Base-by-base conservation (phyloP, 2,888 invertebrate genomes). In the Lepidochitona cinerea region DNA sequence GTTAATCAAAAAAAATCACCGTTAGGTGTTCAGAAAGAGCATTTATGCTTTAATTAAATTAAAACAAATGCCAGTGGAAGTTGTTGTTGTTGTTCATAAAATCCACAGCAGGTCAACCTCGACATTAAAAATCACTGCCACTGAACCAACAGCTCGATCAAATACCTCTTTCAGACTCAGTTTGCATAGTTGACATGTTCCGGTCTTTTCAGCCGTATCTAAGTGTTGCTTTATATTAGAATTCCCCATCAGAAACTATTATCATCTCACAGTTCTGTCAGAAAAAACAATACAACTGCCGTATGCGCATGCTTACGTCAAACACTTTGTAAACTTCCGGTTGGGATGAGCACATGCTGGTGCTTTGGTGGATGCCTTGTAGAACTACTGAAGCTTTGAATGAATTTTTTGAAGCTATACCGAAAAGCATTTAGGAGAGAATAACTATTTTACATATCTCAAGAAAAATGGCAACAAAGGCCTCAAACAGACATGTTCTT, bases 161-260 rank as follows among this genome's bases (percentile, higher is more conserved):
- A 64, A 68, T 83, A 92, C 92, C 86, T 95, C 94, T 82, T 95
- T 95, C 71, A 99, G 92, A 85, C 95, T 95, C 74, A 94, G 93
- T 83, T 95, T 94, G 2, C 96, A 95, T 78, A 99, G 92, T 90
- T 97, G 97, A 76, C 98, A 93, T 41, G 97, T 95, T 23, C 98
- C 98, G 29, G 98, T 99, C 92, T 98, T 98, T 85, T 96, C 94
- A 18, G 98, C 98, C 71, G 96, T 98, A 89, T 97, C 97, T 87
- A 96, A 94, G 90, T 98, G 98, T 88, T 85, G 96, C 89, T 96
- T 97, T 71, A 97, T 94, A 74, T 82, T 82, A 18, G 96, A 94
- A 91, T 97, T 98, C 69, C 97, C 97, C 97, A 98, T 97, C n/a
- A 49, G 18, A 49, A 49, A 18, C 49, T 23, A n/a, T 49, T 23